Conservation (phyloP, 2,888 invertebrate genomes). For the Acrobasis suavella region DNA sequence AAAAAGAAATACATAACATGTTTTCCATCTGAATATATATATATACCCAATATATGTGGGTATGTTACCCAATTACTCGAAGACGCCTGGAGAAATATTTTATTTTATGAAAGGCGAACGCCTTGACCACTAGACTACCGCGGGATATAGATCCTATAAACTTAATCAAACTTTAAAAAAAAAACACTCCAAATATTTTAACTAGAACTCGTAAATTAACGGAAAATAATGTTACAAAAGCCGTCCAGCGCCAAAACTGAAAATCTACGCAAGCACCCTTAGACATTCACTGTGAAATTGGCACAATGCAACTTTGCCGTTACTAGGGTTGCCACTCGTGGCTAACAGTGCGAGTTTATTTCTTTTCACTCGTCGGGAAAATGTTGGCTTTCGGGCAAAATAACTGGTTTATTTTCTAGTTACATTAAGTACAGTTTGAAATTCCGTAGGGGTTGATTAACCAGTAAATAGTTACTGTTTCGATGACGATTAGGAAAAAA, state of each 20-base stretch:
- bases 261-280: conserved; percentile 11
- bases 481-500: no score
- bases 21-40: no score
- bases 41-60: no score
- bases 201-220: neutral
- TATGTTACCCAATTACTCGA: no score
- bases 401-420: neutral
- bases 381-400: neutral
- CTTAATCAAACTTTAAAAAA: neutral
- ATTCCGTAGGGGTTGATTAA: no score
- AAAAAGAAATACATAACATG: no score
- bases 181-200: neutral
- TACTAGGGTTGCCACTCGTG: neutral
- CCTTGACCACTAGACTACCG: no score
- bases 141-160: no score
- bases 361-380: neutral
- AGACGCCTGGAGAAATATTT: no score
- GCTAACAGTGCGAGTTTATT: neutral
- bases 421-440: no score
- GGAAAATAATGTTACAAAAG: neutral
- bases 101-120: no score
- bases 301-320: conserved; percentile 10
- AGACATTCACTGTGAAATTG: conserved; percentile 8
- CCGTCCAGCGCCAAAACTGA: neutral
- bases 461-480: no score